These are phyloP conservation scores for Apodemus sylvaticus DNA, from an alignment of 2,113 vertebrate species.

Conservation along the genomic window DNA sequence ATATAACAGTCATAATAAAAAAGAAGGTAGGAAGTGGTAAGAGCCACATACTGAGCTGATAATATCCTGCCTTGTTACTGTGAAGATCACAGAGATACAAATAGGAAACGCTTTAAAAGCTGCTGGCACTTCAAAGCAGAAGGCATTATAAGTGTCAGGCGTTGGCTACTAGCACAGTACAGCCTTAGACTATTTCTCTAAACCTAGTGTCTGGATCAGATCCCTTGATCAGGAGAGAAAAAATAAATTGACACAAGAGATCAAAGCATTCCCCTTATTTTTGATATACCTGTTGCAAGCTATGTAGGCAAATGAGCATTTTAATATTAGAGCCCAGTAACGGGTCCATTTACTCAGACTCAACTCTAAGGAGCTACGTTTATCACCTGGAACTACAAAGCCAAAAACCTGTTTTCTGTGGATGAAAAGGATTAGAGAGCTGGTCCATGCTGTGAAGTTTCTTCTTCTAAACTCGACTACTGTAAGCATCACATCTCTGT, in stretches of 20 bases:
- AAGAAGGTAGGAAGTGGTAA: not conserved
- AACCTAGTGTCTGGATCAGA: not conserved
- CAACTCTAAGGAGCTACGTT: not conserved
- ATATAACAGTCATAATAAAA: not conserved
- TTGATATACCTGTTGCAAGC: not conserved
- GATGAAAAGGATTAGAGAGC: not conserved
- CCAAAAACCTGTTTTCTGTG: not conserved
- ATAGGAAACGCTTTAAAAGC: not conserved
- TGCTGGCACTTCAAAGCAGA: not conserved
- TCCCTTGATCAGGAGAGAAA: not conserved
- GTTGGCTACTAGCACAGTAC: not conserved
- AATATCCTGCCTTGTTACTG: not conserved
- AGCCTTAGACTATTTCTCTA: not conserved
- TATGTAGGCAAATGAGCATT: not conserved
- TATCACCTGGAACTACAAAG: not conserved
- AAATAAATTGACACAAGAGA: not conserved
- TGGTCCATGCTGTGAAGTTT: not conserved
- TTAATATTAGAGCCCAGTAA: not conserved
- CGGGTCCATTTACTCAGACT: not conserved
- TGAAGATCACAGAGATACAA: not conserved
- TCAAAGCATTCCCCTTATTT: constrained; percentile 14
- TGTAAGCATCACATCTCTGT: not conserved
- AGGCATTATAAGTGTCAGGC: not conserved
- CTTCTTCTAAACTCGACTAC: not conserved
- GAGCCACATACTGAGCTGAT: not conserved